Conservation (phyloP, 1,140 invertebrate genomes). For the Coenobita brevimanus region DNA sequence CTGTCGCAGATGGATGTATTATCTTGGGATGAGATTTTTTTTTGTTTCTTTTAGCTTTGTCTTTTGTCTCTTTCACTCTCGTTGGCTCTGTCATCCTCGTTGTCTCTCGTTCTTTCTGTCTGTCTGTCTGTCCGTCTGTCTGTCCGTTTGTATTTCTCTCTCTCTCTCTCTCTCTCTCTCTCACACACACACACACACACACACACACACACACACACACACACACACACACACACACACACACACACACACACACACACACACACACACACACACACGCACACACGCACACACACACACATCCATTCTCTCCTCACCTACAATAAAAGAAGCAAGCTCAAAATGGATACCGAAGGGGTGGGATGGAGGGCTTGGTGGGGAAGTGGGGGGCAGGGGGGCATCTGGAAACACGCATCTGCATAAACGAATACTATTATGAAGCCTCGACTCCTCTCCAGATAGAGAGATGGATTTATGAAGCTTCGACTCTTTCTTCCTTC, state of each 20-base stretch:
- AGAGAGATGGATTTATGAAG: too few relatives aligned
- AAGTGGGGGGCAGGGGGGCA: neutral
- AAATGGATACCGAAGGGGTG: slow-evolving; percentile 39
- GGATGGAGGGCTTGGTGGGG: neutral
- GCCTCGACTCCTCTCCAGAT: slow-evolving; percentile 28
- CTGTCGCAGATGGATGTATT: slow-evolving; percentile 64
- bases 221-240: slow-evolving; percentile 19
- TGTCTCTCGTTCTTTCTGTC: too few relatives aligned
- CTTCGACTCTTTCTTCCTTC: too few relatives aligned
- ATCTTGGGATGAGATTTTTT: slow-evolving; percentile 48
- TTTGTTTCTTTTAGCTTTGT: too few relatives aligned
- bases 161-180: too few relatives aligned
- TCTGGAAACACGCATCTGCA: slow-evolving; percentile 52
- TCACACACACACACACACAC: slow-evolving; percentile 8
- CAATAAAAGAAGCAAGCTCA: slow-evolving; percentile 50
- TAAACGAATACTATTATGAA: slow-evolving; percentile 50
- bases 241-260: slow-evolving; percentile 21
- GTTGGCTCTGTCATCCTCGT: too few relatives aligned
- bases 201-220: slow-evolving; percentile 19
- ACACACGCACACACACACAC: neutral
- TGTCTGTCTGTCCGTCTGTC: too few relatives aligned
- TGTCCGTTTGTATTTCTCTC: too few relatives aligned
- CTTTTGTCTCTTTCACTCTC: too few relatives aligned
- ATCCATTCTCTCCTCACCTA: neutral
- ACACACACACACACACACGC: slow-evolving; percentile 8